phyloP scores from a whole-genome alignment of 92 coral and sea anemone species.

The Epizoanthus stellaris region DNA sequence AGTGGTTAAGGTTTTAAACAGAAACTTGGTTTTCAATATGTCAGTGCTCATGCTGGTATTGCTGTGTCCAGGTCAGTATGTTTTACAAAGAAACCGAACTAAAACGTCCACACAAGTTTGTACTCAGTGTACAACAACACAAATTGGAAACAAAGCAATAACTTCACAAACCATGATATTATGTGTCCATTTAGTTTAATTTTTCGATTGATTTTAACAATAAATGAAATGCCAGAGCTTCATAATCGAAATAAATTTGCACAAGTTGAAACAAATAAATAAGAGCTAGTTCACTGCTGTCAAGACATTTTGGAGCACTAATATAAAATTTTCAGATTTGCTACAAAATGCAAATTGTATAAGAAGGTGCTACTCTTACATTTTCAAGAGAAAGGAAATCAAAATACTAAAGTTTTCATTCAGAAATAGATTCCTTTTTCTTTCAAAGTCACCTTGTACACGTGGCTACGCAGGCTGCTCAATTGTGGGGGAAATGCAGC shows the following conservation, averaged over 20 bases:
- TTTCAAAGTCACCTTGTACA: too few relatives aligned
- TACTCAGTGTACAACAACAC: background rate
- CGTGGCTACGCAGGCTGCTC: too few relatives aligned
- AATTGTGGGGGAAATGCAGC: too few relatives aligned
- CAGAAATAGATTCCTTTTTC: too few relatives aligned
- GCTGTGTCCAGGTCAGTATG: constrained; percentile 9
- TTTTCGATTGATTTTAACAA: background rate
- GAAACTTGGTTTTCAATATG: constrained; percentile 6
- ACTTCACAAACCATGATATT: constrained; percentile 22
- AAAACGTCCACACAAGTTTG: background rate
- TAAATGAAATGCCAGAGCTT: constrained; percentile 1
- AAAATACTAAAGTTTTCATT: too few relatives aligned
- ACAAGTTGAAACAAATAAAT: background rate
- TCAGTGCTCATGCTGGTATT: constrained; percentile 9
- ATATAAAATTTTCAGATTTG: too few relatives aligned
- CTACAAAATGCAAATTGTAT: too few relatives aligned
- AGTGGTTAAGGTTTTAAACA: background rate
- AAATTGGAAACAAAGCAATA: background rate
- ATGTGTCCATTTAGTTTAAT: constrained; percentile 12
- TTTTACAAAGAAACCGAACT: background rate
- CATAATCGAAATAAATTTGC: constrained; percentile 1
- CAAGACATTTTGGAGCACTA: background rate
- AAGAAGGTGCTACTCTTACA: too few relatives aligned
- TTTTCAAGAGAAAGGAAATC: too few relatives aligned
- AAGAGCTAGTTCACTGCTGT: background rate